Evolutionary conservation across 2,113 vertebrate species (phyloP), one percentile per base, ranked within the genome.

Genomic region (Rafetus swinhoei): DNA sequence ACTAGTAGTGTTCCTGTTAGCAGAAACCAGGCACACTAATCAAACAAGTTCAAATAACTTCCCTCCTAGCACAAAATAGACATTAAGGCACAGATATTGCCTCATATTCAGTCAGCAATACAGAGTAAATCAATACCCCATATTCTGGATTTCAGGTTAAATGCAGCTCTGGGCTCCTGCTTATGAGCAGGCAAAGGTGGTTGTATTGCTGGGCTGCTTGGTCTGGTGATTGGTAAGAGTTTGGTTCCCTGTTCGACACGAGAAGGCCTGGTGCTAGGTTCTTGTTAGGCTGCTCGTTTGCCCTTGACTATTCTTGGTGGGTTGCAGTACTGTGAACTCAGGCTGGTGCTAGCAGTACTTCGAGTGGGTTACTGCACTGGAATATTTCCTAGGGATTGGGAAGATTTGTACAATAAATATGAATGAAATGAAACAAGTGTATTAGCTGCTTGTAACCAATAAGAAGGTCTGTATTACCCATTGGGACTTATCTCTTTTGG

Each of bases 21-120:
- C 15, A 90, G 86, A 4, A 62, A 93, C 94, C 81, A 88, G 53
- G 85, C 87, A 65, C 85, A 90, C 81, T 93, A 79, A 92, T 93
- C 87, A 93, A 93, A 86, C n/a, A 95, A 50, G 95, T 95, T 96
- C 96, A 94, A 95, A 96, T 94, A 90, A 77, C 91, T 96, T 95
- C 97, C 91, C 93, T 96, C 87, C 76, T 60, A 89, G 87, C 93
- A 93, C 94, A 94, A 80, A 96, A 94, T 95, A 87, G 95, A 93
- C 96, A 91, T 81, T 87, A 86, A 95, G 76, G 87, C 87, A 84
- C 95, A 88, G n/a, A 82, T 83, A 76, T 95, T 96, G 94, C 95
- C 89, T 95, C 95, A 89, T 94, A 94, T 93, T 95, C 91, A 96
- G 95, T 94, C 95, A 96, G 74, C 94, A 92, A 89, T 57, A 83